Evolutionary conservation across 2,888 invertebrate species (phyloP).

Genomic region (Ophion costatus): DNA sequence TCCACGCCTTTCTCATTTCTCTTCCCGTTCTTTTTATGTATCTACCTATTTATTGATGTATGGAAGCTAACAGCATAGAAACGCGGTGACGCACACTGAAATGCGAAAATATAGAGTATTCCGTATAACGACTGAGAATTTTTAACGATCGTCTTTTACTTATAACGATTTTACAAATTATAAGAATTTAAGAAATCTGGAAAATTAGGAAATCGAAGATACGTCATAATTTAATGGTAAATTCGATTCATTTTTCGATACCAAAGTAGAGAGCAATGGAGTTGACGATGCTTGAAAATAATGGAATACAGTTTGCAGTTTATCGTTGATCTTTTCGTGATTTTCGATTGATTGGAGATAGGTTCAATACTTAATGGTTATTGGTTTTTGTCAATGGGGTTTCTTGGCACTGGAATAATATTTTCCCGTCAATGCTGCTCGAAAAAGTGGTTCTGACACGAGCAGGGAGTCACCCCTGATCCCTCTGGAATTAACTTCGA

Average conservation of each 20-base stretch:
- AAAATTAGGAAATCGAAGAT: background rate
- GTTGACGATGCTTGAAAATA: too few relatives aligned
- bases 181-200: background rate
- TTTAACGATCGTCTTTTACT: background rate
- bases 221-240: background rate
- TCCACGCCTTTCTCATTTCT: constrained; percentile 41
- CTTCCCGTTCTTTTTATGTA: background rate
- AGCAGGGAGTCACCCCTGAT: background rate
- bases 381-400: background rate
- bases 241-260: too few relatives aligned
- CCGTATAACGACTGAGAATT: background rate
- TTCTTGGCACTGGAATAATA: background rate
- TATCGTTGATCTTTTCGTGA: too few relatives aligned
- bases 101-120: background rate
- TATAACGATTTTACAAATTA: background rate
- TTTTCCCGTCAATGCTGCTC: background rate
- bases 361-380: background rate
- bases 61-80: constrained; percentile 28
- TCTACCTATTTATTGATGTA: background rate
- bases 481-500: background rate
- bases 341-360: too few relatives aligned
- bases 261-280: too few relatives aligned
- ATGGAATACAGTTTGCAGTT: too few relatives aligned
- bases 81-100: constrained; percentile 19
- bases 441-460: background rate